Conservation (phyloP, 2,888 invertebrate species). For the Agonopterix alstromeriana region DNA sequence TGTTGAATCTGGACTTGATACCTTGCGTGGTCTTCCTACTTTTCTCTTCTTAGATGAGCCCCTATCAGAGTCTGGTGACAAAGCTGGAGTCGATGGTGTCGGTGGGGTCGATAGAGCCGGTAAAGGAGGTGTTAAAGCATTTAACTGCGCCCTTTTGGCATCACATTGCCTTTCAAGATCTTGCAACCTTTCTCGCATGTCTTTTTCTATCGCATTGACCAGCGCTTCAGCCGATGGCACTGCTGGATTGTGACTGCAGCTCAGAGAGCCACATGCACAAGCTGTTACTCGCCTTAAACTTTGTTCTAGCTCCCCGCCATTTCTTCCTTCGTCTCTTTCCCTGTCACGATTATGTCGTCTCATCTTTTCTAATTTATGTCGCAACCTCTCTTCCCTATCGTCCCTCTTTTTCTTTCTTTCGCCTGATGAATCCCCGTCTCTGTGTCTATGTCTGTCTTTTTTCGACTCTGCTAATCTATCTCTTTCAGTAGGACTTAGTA, state of each 20-base stretch:
- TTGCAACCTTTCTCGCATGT: conserved; percentile 88
- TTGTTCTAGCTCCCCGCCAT: conserved; percentile 58
- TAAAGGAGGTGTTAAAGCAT: conserved; percentile 79
- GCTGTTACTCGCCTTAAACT: conserved; percentile 58
- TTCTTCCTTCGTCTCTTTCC: conserved; percentile 43
- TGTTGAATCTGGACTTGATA: conserved; percentile 80
- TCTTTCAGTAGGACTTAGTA: conserved; percentile 47
- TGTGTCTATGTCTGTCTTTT: conserved; percentile 55
- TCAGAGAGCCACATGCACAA: conserved; percentile 44
- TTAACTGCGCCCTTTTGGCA: conserved; percentile 90
- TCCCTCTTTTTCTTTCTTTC: conserved; percentile 57
- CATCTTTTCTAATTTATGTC: conserved; percentile 66
- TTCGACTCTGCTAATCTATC: conserved; percentile 37
- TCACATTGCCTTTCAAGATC: conserved; percentile 88
- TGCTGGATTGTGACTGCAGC: conserved; percentile 44
- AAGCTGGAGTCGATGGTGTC: conserved; percentile 61
- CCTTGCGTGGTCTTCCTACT: conserved; percentile 87
- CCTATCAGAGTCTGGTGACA: conserved; percentile 66
- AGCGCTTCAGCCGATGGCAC: conserved; percentile 74
- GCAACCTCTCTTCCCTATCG: conserved; percentile 56
- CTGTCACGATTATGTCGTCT: conserved; percentile 46
- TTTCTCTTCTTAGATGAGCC: conserved; percentile 86
- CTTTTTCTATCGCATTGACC: conserved; percentile 86
- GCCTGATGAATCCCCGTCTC: conserved; percentile 55
- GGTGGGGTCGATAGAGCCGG: conserved; percentile 52